Conservation (phyloP, 1,140 invertebrate species). For the Drosophila sechellia region DNA sequence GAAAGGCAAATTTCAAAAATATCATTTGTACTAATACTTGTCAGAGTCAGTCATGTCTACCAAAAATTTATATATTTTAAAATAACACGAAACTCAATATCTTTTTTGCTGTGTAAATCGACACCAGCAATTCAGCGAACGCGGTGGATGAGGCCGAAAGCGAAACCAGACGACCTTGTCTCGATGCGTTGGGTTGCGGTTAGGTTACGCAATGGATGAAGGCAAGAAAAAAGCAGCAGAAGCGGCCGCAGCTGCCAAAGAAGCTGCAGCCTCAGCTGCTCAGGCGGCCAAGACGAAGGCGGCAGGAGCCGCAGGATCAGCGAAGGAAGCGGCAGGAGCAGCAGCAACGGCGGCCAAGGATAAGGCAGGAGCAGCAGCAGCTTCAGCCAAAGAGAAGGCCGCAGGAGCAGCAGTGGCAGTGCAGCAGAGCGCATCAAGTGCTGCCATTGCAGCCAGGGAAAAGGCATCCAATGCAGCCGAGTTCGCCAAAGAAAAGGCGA, state of each 20-base stretch:
- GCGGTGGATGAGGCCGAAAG: conserved; percentile 19
- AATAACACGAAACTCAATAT: conserved; percentile 4
- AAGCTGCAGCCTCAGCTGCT: neutral
- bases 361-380: neutral
- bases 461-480: neutral
- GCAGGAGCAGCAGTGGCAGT: neutral
- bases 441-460: conserved; percentile 1
- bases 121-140: conserved; percentile 2
- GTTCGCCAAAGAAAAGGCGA: neutral
- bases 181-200: conserved; percentile 68
- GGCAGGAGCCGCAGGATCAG: neutral
- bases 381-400: neutral
- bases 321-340: neutral
- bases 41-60: neutral
- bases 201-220: conserved; percentile 65
- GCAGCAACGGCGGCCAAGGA: neutral
- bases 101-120: conserved; percentile 13
- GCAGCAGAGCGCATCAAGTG: neutral
- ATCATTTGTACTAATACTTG: neutral
- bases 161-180: conserved; percentile 67
- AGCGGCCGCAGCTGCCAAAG: neutral
- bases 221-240: conserved; percentile 18
- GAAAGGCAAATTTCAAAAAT: neutral
- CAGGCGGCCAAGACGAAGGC: neutral
- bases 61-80: neutral